Evolutionary conservation across 2,888 invertebrate species (phyloP).

Genomic region (Ennomos erosarius): DNA sequence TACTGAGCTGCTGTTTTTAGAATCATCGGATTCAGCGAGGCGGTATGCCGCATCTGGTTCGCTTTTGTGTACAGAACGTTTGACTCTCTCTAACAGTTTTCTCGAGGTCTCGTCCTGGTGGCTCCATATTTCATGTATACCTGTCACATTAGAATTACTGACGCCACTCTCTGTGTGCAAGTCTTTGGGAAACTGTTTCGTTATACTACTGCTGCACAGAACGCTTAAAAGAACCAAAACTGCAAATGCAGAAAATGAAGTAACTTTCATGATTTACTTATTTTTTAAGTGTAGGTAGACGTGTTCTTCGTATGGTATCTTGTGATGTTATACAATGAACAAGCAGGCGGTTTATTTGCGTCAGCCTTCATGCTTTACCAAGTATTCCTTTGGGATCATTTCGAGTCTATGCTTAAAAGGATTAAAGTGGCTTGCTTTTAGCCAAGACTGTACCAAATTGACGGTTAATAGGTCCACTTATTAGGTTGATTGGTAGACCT

Average conservation of each 20-base stretch:
- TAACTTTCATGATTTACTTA: slow-evolving; percentile 56
- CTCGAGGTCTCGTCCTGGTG: slow-evolving; percentile 36
- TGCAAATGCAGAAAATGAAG: slow-evolving; percentile 49
- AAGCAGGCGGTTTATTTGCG: slow-evolving; percentile 48
- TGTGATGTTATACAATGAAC: slow-evolving; percentile 57
- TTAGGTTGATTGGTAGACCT: slow-evolving; percentile 66
- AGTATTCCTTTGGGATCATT: slow-evolving; percentile 64
- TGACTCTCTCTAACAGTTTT: slow-evolving; percentile 45
- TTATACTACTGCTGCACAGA: slow-evolving; percentile 44
- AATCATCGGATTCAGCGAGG: slow-evolving; percentile 43
- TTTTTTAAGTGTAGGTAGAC: slow-evolving; percentile 45
- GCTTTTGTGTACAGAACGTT: slow-evolving; percentile 44
- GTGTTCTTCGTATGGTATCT: slow-evolving; percentile 62
- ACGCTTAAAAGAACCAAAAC: slow-evolving; percentile 50
- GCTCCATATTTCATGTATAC: slow-evolving; percentile 39
- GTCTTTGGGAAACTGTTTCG: slow-evolving; percentile 23
- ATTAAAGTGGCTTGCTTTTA: slow-evolving; percentile 76
- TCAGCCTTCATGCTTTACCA: slow-evolving; percentile 54
- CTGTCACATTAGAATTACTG: slow-evolving; percentile 33
- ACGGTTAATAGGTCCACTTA: slow-evolving; percentile 65
- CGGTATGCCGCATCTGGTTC: slow-evolving; percentile 42
- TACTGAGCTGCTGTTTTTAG: slow-evolving; percentile 47
- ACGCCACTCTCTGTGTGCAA: slow-evolving; percentile 30
- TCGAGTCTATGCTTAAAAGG: slow-evolving; percentile 72
- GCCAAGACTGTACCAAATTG: slow-evolving; percentile 62